Conservation (phyloP, 2,113 vertebrate species). For the Meles meles region DNA sequence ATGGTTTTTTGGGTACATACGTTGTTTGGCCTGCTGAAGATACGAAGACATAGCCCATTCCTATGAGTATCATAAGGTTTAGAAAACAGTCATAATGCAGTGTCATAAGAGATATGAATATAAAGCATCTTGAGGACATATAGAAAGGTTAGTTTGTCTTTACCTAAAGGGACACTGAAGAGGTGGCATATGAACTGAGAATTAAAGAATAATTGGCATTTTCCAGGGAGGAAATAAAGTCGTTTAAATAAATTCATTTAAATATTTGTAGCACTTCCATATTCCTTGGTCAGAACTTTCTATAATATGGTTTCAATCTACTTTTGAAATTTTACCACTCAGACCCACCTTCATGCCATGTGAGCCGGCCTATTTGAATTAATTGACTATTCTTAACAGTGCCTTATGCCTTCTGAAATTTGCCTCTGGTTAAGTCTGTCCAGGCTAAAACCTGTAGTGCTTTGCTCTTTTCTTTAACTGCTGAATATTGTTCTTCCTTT, state of each 20-base stretch:
- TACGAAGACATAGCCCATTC: neutral
- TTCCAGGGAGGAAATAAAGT: neutral
- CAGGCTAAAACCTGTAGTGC: neutral
- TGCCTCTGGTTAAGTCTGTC: neutral
- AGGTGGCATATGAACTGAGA: neutral
- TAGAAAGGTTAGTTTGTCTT: neutral
- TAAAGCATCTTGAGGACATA: neutral
- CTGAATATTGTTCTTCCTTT: neutral
- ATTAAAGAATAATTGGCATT: neutral
- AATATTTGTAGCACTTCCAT: neutral
- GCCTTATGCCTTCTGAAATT: neutral
- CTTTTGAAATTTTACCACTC: neutral
- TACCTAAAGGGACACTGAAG: neutral
- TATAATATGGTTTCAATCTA: neutral
- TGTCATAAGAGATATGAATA: neutral
- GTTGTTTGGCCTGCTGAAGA: neutral
- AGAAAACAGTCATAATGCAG: neutral
- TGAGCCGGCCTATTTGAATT: neutral
- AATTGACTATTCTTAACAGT: neutral
- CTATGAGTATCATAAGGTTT: neutral
- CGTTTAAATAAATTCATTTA: too few species aligned
- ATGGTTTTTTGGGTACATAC: neutral
- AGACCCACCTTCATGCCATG: neutral
- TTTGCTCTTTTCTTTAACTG: neutral
- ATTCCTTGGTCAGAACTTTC: neutral